phyloP scores from a whole-genome alignment of 2,888 invertebrate species.

The Hermaeophaga mercurialis region DNA sequence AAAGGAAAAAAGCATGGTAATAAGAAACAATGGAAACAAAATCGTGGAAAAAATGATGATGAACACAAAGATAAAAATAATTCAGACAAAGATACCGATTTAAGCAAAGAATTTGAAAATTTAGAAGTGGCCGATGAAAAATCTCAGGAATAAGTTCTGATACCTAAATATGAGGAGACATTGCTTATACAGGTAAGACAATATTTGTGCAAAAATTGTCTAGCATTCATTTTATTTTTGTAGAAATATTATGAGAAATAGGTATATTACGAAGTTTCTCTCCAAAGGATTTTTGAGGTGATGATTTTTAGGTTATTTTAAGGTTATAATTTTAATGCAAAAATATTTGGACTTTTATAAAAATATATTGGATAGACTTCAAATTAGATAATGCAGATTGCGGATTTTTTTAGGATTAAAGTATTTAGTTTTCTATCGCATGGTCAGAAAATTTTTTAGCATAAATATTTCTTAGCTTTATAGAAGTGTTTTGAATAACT shows the following conservation, averaged over 20 bases:
- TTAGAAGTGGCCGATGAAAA: slow-evolving; percentile 5
- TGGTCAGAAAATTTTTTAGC: background rate
- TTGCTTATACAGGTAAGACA: background rate
- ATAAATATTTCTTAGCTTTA: background rate
- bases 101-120: slow-evolving; percentile 13
- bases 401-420: no score
- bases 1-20: slow-evolving; percentile 1
- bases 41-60: background rate
- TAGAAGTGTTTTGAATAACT: background rate
- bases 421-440: no score
- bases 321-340: no score
- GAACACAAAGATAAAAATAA: background rate
- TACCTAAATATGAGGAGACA: background rate
- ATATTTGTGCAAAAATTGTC: slow-evolving; percentile 6
- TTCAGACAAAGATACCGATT: background rate
- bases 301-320: no score
- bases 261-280: no score
- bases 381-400: no score
- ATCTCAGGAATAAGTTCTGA: background rate
- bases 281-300: no score
- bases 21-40: background rate
- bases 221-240: no score
- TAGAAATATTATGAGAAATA: no score
- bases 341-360: no score
- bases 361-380: no score